phyloP scores from a whole-genome alignment of 2,797 vertebrate genomes.

The Lutjanus campechanus region DNA sequence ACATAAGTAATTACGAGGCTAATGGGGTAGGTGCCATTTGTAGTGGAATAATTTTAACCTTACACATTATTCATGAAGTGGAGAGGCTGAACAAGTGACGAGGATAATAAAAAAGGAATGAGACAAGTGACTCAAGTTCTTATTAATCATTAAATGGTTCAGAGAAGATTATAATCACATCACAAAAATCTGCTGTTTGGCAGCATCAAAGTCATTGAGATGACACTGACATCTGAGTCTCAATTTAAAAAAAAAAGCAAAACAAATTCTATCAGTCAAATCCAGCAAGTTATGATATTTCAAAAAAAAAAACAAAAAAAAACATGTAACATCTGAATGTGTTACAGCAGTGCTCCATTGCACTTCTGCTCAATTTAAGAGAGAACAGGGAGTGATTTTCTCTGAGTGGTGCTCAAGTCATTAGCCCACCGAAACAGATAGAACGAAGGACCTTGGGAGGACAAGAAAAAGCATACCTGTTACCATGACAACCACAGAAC shows the following conservation, averaged over 20 bases:
- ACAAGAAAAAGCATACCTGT: slow-evolving; percentile 51
- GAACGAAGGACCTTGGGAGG: slow-evolving; percentile 39
- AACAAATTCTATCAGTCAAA: neutral
- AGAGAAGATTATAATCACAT: neutral
- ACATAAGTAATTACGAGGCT: slow-evolving; percentile 30
- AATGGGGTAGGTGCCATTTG: slow-evolving; percentile 45
- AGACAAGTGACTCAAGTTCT: slow-evolving; percentile 1
- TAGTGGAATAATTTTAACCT: slow-evolving; percentile 28
- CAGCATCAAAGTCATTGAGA: neutral
- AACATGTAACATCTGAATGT: neutral
- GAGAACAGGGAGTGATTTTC: slow-evolving; percentile 18
- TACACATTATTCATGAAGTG: slow-evolving; percentile 42
- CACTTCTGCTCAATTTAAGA: slow-evolving; percentile 13
- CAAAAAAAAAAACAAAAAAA: neutral
- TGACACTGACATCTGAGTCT: neutral
- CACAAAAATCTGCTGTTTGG: neutral
- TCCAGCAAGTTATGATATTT: neutral
- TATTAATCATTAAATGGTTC: slow-evolving; percentile 1
- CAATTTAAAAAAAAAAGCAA: neutral
- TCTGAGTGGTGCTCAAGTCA: slow-evolving; percentile 32
- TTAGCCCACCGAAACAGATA: slow-evolving; percentile 29
- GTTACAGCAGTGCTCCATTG: slow-evolving; percentile 1
- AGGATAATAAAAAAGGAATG: slow-evolving; percentile 5
- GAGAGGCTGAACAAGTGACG: slow-evolving; percentile 3
- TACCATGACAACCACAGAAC: slow-evolving; percentile 64